Conservation (phyloP, 1,140 invertebrate species). For the Eueides isabella region DNA sequence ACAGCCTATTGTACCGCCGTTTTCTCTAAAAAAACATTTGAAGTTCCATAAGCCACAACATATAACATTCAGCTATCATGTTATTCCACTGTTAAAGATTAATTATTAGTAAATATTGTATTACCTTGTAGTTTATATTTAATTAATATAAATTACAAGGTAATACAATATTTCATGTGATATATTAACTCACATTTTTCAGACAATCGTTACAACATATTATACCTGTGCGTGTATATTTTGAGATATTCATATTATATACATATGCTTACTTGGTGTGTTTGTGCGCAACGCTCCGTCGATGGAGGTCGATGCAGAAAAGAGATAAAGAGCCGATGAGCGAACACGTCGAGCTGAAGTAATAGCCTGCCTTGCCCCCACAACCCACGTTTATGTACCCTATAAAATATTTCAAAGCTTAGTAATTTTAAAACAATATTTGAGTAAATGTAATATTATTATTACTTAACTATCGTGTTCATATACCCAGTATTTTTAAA, state of each 20-base stretch:
- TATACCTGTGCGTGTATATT: no score
- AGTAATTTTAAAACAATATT: no score
- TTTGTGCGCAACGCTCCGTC: conserved; percentile 87
- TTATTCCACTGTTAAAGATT: no score
- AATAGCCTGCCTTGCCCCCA: conserved; percentile 90
- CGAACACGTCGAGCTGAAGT: conserved; percentile 90
- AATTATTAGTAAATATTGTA: no score
- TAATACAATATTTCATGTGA: neutral
- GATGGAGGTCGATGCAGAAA: conserved; percentile 91
- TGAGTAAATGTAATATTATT: no score
- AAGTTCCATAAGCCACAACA: neutral
- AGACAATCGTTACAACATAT: neutral
- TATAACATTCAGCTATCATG: no score
- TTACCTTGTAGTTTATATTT: no score
- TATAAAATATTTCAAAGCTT: conserved; percentile 52
- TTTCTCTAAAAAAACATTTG: conserved; percentile 61
- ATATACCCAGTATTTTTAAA: no score
- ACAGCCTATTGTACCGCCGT: conserved; percentile 62
- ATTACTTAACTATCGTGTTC: no score
- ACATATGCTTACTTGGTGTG: conserved; percentile 81
- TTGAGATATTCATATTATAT: no score
- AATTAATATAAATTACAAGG: no score
- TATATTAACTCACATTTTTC: neutral
- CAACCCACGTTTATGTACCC: conserved; percentile 90
- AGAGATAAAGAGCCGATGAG: conserved; percentile 89